Evolutionary conservation across 2,888 invertebrate genomes (phyloP).

Genomic region (Cosmia pyralina): DNA sequence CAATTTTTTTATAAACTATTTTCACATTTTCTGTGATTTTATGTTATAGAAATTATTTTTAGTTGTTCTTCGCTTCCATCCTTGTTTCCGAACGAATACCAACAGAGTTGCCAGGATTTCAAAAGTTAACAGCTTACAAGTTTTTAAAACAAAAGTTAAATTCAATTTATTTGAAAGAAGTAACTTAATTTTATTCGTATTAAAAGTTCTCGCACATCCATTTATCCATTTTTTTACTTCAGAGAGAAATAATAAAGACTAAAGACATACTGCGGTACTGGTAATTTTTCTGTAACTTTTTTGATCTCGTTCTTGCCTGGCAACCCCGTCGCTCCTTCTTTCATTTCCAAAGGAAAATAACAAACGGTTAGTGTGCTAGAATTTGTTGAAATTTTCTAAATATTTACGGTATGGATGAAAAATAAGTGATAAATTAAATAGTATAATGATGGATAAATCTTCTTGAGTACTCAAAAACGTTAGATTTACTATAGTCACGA

Average conservation of each 20-base stretch:
- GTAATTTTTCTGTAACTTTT: constrained; percentile 3
- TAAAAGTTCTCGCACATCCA: too few species aligned
- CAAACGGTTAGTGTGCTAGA: constrained; percentile 83
- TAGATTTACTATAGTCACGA: constrained; percentile 71
- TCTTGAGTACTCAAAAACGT: constrained; percentile 53
- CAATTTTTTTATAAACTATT: background rate
- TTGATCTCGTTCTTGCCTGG: constrained; percentile 62
- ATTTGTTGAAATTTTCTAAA: constrained; percentile 67
- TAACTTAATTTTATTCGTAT: background rate
- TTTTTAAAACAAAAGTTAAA: background rate
- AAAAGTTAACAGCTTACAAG: background rate
- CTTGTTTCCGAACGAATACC: constrained; percentile 30
- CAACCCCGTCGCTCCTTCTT: constrained; percentile 80
- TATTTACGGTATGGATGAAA: constrained; percentile 57
- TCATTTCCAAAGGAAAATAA: constrained; percentile 82
- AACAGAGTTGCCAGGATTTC: constrained; percentile 15
- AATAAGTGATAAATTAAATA: constrained; percentile 67
- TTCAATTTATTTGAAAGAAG: background rate
- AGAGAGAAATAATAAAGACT: background rate
- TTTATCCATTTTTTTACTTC: background rate
- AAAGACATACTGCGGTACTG: background rate
- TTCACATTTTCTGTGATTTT: background rate
- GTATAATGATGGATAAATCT: constrained; percentile 38
- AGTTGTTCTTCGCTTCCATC: background rate
- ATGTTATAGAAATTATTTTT: background rate